These are phyloP conservation scores for Mustela nigripes DNA, from an alignment of 2,113 vertebrate species.

Conservation along the genomic window DNA sequence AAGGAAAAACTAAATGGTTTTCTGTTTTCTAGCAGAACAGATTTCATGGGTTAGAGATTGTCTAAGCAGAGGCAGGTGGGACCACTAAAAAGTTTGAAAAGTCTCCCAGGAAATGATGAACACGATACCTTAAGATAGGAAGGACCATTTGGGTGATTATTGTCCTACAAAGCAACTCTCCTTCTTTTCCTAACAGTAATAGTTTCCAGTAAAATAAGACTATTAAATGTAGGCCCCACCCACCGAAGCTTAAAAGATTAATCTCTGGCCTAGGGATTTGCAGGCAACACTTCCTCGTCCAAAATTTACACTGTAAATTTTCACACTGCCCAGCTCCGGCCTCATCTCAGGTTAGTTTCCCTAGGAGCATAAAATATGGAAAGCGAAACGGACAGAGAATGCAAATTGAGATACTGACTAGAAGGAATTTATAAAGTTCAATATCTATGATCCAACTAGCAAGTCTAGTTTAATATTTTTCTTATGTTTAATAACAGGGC, in stretches of 20 bases:
- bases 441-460: not conserved
- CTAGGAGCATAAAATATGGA: not conserved
- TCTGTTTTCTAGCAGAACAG: not conserved
- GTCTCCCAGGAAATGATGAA: not conserved
- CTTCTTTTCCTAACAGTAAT: not conserved
- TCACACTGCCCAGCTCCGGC: not conserved
- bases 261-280: not conserved
- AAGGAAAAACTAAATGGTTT: not conserved
- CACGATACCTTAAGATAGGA: not conserved
- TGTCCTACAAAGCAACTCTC: not conserved
- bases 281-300: not conserved
- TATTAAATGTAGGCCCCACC: not conserved
- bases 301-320: not conserved
- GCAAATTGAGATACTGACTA: not conserved
- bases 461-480: constrained; percentile 31
- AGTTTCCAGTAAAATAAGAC: not conserved
- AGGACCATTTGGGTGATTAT: not conserved
- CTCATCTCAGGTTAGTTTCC: not conserved
- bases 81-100: not conserved
- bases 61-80: not conserved
- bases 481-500: constrained; percentile 21
- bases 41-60: not conserved
- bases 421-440: constrained; percentile 1
- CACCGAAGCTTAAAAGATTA: not conserved
- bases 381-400: constrained; percentile 3